These are phyloP conservation scores for Stegophylla sp. DNA, from an alignment of 2,888 invertebrate genomes.

Conservation along the genomic window DNA sequence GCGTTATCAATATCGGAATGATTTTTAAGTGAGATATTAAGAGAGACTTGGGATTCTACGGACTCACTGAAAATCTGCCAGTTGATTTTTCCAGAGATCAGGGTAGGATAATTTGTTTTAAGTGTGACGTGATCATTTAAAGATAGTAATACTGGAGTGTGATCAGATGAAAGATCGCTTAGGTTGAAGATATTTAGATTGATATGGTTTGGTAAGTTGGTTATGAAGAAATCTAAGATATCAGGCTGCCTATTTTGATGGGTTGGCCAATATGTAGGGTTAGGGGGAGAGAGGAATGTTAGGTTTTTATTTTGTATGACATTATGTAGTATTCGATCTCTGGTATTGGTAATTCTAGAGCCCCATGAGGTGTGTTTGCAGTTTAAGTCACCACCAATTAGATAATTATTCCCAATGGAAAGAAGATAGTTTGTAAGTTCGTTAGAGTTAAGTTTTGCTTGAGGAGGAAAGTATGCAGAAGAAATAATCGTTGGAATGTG, in stretches of 20 bases:
- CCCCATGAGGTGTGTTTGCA: not conserved
- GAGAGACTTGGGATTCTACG: too few species aligned
- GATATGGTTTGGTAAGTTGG: not conserved
- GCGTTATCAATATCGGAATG: too few species aligned
- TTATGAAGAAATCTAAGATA: not conserved
- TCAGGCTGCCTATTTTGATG: not conserved
- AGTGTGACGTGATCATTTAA: not conserved
- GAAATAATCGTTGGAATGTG: not conserved
- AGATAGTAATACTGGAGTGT: not conserved
- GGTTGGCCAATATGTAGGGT: not conserved
- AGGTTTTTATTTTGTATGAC: not conserved
- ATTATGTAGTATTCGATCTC: not conserved
- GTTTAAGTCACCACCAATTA: not conserved
- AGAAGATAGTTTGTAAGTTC: not conserved
- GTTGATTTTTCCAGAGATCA: too few species aligned
- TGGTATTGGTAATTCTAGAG: not conserved
- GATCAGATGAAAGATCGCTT: not conserved
- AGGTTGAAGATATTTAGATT: not conserved
- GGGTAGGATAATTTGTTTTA: too few species aligned
- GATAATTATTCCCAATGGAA: not conserved
- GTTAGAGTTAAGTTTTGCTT: not conserved
- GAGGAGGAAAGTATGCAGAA: not conserved
- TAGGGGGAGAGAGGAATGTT: not conserved
- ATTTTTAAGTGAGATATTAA: too few species aligned
- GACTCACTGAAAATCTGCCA: too few species aligned